Conservation (phyloP, 2,888 invertebrate species). For the Plebejus melissa region DNA sequence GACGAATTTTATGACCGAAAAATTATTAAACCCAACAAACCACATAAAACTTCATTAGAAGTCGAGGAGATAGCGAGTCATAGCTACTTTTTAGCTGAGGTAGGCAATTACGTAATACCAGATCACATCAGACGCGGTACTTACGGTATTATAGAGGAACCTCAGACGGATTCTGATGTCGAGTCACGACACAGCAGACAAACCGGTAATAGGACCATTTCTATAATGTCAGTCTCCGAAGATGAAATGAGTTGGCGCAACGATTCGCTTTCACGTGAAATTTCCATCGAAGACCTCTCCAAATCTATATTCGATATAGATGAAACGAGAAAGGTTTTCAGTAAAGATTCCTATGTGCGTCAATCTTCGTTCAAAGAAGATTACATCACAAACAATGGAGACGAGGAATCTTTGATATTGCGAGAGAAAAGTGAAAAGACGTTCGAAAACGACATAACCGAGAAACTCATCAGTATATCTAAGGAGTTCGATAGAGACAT, state of each 20-base stretch:
- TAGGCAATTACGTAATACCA: constrained; percentile 67
- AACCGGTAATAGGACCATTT: constrained; percentile 74
- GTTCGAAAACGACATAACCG: constrained; percentile 72
- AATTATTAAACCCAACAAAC: constrained; percentile 67
- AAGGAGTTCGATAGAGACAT: constrained; percentile 63
- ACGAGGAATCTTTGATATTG: constrained; percentile 62
- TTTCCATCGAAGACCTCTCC: constrained; percentile 79
- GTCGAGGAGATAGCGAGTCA: constrained; percentile 81
- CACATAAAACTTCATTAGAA: constrained; percentile 75
- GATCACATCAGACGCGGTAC: constrained; percentile 66
- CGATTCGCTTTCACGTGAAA: constrained; percentile 75
- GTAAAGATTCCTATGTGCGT: constrained; percentile 70
- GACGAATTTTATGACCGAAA: constrained; percentile 45
- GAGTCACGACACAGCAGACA: constrained; percentile 55
- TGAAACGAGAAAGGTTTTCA: constrained; percentile 69
- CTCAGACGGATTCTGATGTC: constrained; percentile 73
- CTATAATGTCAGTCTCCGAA: constrained; percentile 83
- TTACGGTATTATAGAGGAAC: constrained; percentile 74
- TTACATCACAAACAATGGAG: constrained; percentile 61
- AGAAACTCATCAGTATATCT: constrained; percentile 67
- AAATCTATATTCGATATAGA: constrained; percentile 75
- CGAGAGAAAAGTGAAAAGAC: constrained; percentile 66
- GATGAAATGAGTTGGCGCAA: constrained; percentile 80
- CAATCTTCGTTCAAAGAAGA: constrained; percentile 73
- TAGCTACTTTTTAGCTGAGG: constrained; percentile 77